Conservation (phyloP, 2,797 vertebrate species). For the Scolopax bukidnonensis region DNA sequence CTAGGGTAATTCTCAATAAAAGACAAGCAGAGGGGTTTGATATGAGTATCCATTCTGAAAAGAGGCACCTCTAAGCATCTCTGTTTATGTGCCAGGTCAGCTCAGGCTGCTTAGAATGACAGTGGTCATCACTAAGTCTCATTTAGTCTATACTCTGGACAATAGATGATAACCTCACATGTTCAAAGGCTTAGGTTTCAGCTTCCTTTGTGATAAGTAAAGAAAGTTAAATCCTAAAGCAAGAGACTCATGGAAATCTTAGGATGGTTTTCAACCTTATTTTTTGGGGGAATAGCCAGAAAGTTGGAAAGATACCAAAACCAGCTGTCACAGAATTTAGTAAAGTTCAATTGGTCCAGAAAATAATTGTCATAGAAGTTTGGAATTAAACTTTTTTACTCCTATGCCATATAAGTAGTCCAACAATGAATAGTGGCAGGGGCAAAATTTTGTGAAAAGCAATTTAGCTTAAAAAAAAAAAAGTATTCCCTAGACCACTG, state of each 20-base stretch:
- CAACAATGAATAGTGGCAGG: neutral
- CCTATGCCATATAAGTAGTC: neutral
- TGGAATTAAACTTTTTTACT: neutral
- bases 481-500: neutral
- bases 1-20: neutral
- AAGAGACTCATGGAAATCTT: neutral
- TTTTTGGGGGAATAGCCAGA: neutral
- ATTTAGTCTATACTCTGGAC: neutral
- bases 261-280: neutral
- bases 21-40: rapidly evolving
- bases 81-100: neutral
- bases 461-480: neutral
- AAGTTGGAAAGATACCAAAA: neutral
- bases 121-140: neutral
- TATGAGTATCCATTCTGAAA: neutral
- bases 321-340: neutral
- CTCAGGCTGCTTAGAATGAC: neutral
- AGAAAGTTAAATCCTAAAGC: neutral
- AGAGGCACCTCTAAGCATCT: neutral
- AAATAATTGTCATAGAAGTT: neutral
- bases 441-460: neutral
- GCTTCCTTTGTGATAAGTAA: neutral
- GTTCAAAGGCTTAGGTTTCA: neutral
- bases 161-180: neutral
- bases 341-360: neutral